A percentile compares a stretch with the other conserved stretches of the same genome.
Conservation (phyloP, 2,888 invertebrate genomes). For the Netelia melanura region DNA sequence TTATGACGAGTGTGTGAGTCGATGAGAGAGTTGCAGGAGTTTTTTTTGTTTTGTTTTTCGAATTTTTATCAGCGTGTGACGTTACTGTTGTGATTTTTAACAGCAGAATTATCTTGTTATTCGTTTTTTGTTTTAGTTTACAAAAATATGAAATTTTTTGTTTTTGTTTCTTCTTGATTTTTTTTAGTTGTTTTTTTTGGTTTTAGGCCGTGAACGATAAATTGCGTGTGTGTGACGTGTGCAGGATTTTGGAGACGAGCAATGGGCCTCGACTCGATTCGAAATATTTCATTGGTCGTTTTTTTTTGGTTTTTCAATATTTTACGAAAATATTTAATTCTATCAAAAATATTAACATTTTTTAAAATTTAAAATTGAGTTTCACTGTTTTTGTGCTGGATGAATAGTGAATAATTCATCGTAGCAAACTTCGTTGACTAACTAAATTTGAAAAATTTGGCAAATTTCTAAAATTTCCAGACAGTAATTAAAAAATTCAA, state of each 20-base stretch:
- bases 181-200: conserved; percentile 15
- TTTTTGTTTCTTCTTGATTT: conserved; percentile 36
- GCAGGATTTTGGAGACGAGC: conserved; percentile 21
- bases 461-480: neutral
- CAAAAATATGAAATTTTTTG: neutral
- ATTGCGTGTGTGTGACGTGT: neutral
- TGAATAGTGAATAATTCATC: too few relatives aligned
- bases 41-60: neutral
- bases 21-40: conserved; percentile 8
- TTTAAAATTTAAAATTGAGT: too few relatives aligned
- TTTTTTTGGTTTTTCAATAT: neutral
- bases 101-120: conserved; percentile 19
- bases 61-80: neutral
- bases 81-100: neutral
- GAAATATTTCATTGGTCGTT: conserved; percentile 5
- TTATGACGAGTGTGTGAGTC: conserved; percentile 47
- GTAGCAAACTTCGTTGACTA: too few relatives aligned
- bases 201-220: too few relatives aligned
- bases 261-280: conserved; percentile 35
- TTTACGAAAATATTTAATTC: neutral
- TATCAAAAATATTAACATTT: neutral
- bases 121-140: neutral
- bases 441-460: neutral
- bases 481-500: neutral
- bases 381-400: too few relatives aligned